Evolutionary conservation across 2,888 invertebrate genomes (phyloP), one percentile per base, ranked within the genome.

Genomic region (Vannuccia rotundouncinata): DNA sequence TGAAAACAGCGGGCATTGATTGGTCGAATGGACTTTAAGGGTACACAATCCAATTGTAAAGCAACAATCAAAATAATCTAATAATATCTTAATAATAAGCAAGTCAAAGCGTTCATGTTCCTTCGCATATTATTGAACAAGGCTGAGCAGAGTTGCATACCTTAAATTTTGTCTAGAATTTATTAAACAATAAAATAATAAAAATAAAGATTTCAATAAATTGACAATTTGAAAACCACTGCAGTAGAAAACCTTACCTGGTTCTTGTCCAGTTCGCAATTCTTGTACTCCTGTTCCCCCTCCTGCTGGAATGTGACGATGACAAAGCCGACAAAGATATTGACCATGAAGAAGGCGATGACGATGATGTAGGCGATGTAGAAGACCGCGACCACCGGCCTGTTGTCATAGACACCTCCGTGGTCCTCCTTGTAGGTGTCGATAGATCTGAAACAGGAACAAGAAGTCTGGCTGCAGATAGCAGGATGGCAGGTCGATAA

Each of bases 261-360:
- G 89, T 99, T 99, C 89, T 99, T 99, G 88, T 99, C 97, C 85
- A 99, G 91, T 88, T 98, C 98, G 90, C 97, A 98, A 88, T 98
- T 96, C 90, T 96, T 97, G 90, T 98, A 99, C 89, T 99, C 98
- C 88, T 97, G 95, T 89, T 99, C 98, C 86, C 98, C 98, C 89
- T 99, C 98, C 88, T 95, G 97, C 91, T 99, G 97, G 90, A 99
- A 98, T 88, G 97, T 99, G 88, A 99, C 98, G 90, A 99, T 99
- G 90, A 99, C 98, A 91, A 99, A 99, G 93, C 99, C 99, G 87
- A 99, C 99, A 91, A 99, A 99, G 90, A 99, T 99, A 90, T 99
- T 99, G 85, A 99, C 95, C 99, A 99, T 99, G 91, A 99, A 99
- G 92, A 99, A 99, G 86, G 98, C 99, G 88, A 99, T 99, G 88